Percentiles rank a stretch among this genome's conserved stretches.
phyloP scores from a whole-genome alignment of 2,888 invertebrate genomes.

The Odiellus spinosus region DNA sequence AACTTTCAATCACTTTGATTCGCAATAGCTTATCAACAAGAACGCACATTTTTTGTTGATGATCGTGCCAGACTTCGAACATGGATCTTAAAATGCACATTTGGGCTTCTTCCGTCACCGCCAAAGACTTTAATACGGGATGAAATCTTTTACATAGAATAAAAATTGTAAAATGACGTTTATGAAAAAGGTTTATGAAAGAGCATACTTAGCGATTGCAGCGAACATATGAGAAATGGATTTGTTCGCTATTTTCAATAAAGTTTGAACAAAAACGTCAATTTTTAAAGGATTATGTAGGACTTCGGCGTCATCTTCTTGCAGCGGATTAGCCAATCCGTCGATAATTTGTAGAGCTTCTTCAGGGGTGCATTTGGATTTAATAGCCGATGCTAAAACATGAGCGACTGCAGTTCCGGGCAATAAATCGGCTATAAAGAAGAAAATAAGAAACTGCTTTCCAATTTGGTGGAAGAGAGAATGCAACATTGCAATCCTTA shows the following conservation, averaged over 20 bases:
- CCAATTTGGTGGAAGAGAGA: conserved; percentile 8
- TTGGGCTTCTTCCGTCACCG: conserved; percentile 88
- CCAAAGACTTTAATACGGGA: conserved; percentile 49
- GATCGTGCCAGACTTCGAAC: conserved; percentile 86
- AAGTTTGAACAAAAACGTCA: conserved; percentile 89
- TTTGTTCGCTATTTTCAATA: conserved; percentile 83
- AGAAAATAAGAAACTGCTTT: conserved; percentile 8
- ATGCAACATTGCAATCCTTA: no score
- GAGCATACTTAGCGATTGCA: conserved; percentile 77
- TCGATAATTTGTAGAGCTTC: conserved; percentile 73
- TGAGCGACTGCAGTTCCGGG: conserved; percentile 45
- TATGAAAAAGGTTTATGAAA: neutral
- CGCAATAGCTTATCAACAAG: conserved; percentile 93
- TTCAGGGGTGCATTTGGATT: conserved; percentile 75
- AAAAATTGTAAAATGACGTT: conserved; percentile 5
- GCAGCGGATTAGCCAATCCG: conserved; percentile 58
- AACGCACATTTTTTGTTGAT: conserved; percentile 90
- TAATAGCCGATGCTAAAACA: conserved; percentile 67
- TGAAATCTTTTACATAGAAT: conserved; percentile 29
- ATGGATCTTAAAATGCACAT: conserved; percentile 80
- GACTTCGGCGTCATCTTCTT: conserved; percentile 17
- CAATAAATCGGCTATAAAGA: conserved; percentile 13
- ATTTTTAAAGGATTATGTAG: conserved; percentile 69
- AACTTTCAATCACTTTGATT: conserved; percentile 91
- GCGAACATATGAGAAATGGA: conserved; percentile 97